Base-by-base conservation (phyloP, 2,113 vertebrate genomes). In the Pelodiscus sinensis region DNA sequence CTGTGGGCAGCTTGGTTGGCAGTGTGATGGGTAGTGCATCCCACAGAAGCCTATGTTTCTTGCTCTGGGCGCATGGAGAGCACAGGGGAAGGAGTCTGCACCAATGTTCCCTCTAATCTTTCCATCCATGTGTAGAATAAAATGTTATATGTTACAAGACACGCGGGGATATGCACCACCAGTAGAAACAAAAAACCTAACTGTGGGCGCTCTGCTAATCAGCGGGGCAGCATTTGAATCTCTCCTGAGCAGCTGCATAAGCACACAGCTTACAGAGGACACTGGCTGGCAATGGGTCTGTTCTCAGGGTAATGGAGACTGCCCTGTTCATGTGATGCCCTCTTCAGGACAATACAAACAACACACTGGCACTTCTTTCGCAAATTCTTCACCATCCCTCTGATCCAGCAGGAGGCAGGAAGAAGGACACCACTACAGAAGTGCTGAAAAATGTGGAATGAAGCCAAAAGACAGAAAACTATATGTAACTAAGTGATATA, bases 401-500 rank as follows among this genome's bases (percentile, higher is more conserved):
- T 81, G 31, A 85, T 80, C 84, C 92, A 95, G 89, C 71, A 91
- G 60, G 73, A 85, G 54, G 79, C 82, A 91, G 56, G 38, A 84
- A 91, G 81, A 92, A 1, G 82, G 79, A 81, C 78, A 52, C 55
- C 75, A 27, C 88, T 85, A 91, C 21, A 25, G 21, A 9, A 89
- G 81, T 38, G 56, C 93, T 85, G 89, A 87, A 96, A 96, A 88
- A 38, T 81, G 82, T n/a, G 57, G 88, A 85, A 81, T 11, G 57
- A 94, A 94, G 44, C 68, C 90, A 86, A 90, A 91, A 94, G 88
- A 80, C 19, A 79, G 55, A 93, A 93, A 91, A 91, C 15, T 57
- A 88, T 11, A 86, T 55, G 60, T 58, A 81, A 87, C 84, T 87
- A 82, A 92, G 44, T 65, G 50, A 57, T 86, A 3, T 21, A 22